These are phyloP conservation scores for Maccullochella peelii DNA, from an alignment of 2,113 vertebrate genomes.

Conservation along the genomic window DNA sequence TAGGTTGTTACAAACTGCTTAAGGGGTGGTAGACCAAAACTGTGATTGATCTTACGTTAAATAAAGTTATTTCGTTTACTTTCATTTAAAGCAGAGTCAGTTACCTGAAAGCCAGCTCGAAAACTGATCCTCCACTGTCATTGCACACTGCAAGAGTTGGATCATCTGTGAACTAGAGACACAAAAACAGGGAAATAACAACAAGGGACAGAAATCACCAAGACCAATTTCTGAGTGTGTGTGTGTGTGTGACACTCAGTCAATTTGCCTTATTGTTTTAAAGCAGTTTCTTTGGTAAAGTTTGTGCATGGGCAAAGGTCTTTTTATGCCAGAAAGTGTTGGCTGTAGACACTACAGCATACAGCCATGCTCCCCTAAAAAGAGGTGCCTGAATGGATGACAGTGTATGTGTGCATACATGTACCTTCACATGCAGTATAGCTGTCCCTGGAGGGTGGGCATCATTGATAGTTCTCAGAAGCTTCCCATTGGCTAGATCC, in stretches of 20 bases:
- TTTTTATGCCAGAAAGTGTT: background rate
- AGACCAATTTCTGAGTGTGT: background rate
- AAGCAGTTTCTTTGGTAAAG: background rate
- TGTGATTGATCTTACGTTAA: background rate
- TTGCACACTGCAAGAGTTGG: slow-evolving; percentile 97
- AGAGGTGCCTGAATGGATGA: no score
- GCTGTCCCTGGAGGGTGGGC: slow-evolving; percentile 98
- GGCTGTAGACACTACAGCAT: no score
- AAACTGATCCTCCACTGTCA: slow-evolving; percentile 98
- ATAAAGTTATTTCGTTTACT: background rate
- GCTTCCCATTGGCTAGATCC: slow-evolving; percentile 97
- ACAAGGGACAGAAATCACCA: background rate
- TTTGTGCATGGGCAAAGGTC: background rate
- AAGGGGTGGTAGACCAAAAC: background rate
- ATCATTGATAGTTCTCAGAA: slow-evolving; percentile 95
- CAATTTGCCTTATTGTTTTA: background rate
- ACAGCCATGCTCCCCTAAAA: background rate
- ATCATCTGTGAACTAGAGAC: slow-evolving; percentile 94
- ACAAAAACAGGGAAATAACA: background rate
- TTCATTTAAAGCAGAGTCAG: background rate
- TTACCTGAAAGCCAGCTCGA: slow-evolving; percentile 97
- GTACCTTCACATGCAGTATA: slow-evolving; percentile 96
- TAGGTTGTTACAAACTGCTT: background rate
- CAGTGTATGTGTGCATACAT: background rate
- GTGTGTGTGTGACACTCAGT: background rate